phyloP scores from a whole-genome alignment of 2,888 invertebrate species.

The Callinectes sapidus region DNA sequence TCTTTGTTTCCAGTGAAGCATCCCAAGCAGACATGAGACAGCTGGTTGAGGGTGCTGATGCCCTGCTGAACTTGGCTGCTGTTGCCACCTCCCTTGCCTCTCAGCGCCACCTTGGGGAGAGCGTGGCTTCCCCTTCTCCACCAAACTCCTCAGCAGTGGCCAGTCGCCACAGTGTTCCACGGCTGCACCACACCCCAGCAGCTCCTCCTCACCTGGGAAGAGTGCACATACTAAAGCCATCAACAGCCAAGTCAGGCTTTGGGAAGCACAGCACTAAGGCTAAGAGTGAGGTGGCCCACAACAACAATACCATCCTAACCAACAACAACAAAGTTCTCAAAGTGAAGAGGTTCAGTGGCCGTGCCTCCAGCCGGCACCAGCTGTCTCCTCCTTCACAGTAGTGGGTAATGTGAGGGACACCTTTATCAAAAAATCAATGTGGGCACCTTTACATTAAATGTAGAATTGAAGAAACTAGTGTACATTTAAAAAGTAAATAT shows the following conservation, averaged over 20 bases:
- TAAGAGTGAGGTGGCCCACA: slow-evolving; percentile 47
- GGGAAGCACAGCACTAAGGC: neutral
- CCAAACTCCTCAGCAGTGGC: slow-evolving; percentile 12
- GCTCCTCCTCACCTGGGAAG: slow-evolving; percentile 39
- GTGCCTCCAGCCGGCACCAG: slow-evolving; percentile 34
- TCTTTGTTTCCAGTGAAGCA: slow-evolving; percentile 52
- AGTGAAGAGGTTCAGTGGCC: slow-evolving; percentile 43
- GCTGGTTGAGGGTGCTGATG: slow-evolving; percentile 87
- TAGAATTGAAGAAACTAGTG: slow-evolving; percentile 23
- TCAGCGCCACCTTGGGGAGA: slow-evolving; percentile 39
- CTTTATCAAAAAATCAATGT: neutral
- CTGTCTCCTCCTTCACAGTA: slow-evolving; percentile 47
- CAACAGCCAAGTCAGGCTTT: slow-evolving; percentile 21
- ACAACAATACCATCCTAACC: slow-evolving; percentile 59
- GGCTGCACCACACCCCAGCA: neutral
- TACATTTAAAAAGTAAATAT: neutral
- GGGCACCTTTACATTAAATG: slow-evolving; percentile 9
- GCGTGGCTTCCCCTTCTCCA: neutral
- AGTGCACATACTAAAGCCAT: slow-evolving; percentile 54
- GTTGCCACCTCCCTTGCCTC: slow-evolving; percentile 76
- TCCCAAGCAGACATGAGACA: slow-evolving; percentile 77
- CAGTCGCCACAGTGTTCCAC: slow-evolving; percentile 9
- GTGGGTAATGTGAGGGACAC: slow-evolving; percentile 14
- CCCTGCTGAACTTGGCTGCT: slow-evolving; percentile 85
- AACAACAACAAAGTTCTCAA: slow-evolving; percentile 63